Conservation (phyloP, 2,113 vertebrate species). For the Zosterops pallidus region DNA sequence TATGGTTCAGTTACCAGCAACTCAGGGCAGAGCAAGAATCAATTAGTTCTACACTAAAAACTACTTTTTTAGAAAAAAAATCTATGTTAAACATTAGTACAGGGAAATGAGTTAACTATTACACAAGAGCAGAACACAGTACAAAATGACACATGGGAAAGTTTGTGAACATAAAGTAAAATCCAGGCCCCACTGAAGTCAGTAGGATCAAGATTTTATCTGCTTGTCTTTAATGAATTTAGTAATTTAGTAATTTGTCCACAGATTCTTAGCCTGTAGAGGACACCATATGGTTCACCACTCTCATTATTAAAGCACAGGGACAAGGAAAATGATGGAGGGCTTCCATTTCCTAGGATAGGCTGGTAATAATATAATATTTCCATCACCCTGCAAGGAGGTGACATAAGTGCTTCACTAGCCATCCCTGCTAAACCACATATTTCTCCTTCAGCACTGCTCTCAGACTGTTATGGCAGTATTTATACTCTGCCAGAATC, state of each 20-base stretch:
- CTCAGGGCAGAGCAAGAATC: neutral
- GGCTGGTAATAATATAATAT: constrained; percentile 34
- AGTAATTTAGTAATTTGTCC: neutral
- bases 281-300: neutral
- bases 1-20: constrained; percentile 6
- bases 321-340: neutral
- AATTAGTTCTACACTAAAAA: neutral
- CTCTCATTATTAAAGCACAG: neutral
- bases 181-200: neutral
- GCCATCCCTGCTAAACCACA: constrained; percentile 35
- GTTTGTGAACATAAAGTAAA: neutral
- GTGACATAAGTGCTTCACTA: constrained; percentile 14
- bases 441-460: constrained; percentile 18
- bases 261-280: neutral
- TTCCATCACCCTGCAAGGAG: neutral
- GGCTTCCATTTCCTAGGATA: neutral
- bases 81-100: constrained; percentile 59
- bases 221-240: neutral
- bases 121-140: neutral
- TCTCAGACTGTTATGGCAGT: neutral
- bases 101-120: constrained; percentile 39
- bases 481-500: neutral
- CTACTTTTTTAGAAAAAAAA: neutral
- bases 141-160: accelerated
- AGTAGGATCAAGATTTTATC: neutral